Percentiles rank a stretch among this genome's conserved stretches.
phyloP scores from a whole-genome alignment of 2,888 invertebrate species.

The Phengaris alcon region DNA sequence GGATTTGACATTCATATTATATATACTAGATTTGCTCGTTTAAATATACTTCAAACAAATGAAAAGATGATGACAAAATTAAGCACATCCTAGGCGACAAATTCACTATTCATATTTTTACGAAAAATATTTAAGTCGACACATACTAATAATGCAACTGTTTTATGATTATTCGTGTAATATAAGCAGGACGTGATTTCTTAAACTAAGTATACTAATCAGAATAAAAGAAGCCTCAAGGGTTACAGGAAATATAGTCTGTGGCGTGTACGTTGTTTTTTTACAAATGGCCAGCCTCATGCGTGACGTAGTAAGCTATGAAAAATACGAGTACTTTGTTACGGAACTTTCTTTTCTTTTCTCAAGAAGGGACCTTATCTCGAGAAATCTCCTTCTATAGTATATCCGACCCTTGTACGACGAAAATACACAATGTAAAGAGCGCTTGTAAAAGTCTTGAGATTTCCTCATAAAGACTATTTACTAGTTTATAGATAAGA shows the following conservation, averaged over 20 bases:
- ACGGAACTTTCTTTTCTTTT: neutral
- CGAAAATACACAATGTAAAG: neutral
- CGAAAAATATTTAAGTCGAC: too few species aligned
- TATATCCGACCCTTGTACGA: neutral
- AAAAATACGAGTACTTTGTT: constrained; percentile 23
- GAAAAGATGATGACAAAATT: too few species aligned
- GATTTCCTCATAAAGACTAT: neutral
- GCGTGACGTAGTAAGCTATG: constrained; percentile 19
- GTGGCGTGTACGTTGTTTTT: neutral
- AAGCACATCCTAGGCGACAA: too few species aligned
- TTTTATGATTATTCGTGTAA: neutral
- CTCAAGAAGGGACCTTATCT: constrained; percentile 18
- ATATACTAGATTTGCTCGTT: too few species aligned
- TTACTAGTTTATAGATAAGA: neutral
- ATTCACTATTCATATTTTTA: too few species aligned
- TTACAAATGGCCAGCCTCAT: constrained; percentile 7
- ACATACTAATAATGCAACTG: neutral
- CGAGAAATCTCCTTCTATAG: neutral
- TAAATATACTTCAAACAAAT: too few species aligned
- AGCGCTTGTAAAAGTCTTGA: neutral
- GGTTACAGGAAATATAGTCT: neutral
- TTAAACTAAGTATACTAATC: neutral
- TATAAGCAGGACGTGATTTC: neutral
- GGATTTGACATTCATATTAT: too few species aligned
- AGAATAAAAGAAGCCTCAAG: neutral